These are phyloP conservation scores for Seira sanloemensis DNA, from an alignment of 2,888 invertebrate genomes.

Conservation along the genomic window DNA sequence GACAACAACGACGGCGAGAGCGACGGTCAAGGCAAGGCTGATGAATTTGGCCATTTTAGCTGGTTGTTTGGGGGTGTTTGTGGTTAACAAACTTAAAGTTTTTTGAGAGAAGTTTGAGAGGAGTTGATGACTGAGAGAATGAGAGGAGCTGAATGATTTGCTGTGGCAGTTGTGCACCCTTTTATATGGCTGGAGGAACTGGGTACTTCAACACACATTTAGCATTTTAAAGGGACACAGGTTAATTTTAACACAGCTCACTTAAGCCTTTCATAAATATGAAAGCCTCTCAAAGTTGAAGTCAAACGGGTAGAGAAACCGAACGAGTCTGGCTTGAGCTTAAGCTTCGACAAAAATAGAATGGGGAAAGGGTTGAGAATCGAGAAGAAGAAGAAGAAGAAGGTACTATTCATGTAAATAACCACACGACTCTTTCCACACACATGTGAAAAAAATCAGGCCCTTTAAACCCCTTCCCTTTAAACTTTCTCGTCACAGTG, in stretches of 20 bases:
- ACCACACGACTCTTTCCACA: neutral
- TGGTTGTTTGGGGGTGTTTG: neutral
- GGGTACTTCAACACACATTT: neutral
- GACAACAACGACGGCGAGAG: conserved; percentile 35
- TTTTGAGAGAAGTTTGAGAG: neutral
- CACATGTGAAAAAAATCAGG: neutral
- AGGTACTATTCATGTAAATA: neutral
- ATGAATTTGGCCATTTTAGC: conserved; percentile 34
- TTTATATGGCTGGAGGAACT: conserved; percentile 25
- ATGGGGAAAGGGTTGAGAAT: neutral
- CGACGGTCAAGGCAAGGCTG: conserved; percentile 14
- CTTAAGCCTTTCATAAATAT: conserved; percentile 6
- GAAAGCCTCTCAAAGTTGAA: no score
- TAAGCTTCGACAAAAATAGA: neutral
- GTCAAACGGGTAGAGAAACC: conserved; percentile 1
- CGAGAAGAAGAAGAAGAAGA: no score
- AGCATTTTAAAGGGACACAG: neutral
- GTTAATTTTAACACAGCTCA: neutral
- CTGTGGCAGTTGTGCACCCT: neutral
- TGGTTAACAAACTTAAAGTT: neutral
- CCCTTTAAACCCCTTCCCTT: no score
- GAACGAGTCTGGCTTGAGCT: neutral
- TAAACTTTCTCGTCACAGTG: no score
- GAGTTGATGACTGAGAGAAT: conserved; percentile 22
- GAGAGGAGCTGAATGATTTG: conserved; percentile 16